phyloP scores from a whole-genome alignment of 2,113 vertebrate genomes.

The Oxygymnocypris stewartii region DNA sequence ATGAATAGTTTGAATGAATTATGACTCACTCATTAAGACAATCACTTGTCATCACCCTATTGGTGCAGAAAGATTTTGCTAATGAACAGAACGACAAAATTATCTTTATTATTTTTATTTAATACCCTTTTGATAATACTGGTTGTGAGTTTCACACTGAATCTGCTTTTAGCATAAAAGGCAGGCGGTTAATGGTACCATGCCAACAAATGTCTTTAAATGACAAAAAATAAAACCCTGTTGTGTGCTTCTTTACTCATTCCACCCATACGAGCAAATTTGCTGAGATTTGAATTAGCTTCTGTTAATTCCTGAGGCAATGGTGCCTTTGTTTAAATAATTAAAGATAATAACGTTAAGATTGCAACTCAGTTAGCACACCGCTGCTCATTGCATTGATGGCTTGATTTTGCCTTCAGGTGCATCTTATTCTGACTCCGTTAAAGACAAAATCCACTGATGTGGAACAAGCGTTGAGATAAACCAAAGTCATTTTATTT shows the following conservation, averaged over 20 bases:
- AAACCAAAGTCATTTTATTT: slow-evolving; percentile 19
- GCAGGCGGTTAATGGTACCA: not conserved
- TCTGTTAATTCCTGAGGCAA: slow-evolving; percentile 19
- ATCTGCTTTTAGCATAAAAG: slow-evolving; percentile 10
- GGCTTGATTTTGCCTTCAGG: slow-evolving; percentile 23
- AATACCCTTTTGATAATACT: not conserved
- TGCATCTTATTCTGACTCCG: slow-evolving; percentile 11
- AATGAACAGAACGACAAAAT: not conserved
- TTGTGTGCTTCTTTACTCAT: not conserved
- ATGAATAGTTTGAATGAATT: not conserved
- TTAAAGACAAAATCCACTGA: slow-evolving; percentile 33
- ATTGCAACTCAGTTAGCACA: slow-evolving; percentile 5
- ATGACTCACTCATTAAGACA: not conserved
- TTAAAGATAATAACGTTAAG: slow-evolving; percentile 34
- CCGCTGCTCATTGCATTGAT: slow-evolving; percentile 11
- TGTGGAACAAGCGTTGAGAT: not conserved
- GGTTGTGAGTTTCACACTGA: not conserved
- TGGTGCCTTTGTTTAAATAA: slow-evolving; percentile 10
- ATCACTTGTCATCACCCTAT: not conserved
- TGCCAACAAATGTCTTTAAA: slow-evolving; percentile 3
- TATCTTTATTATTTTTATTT: not conserved
- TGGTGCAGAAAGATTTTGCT: not conserved
- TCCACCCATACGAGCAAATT: not conserved
- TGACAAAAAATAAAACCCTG: not conserved
- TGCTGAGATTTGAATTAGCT: slow-evolving; percentile 19